These are phyloP conservation scores for Stenurella melanura DNA, from an alignment of 2,888 invertebrate species.

Conservation along the genomic window DNA sequence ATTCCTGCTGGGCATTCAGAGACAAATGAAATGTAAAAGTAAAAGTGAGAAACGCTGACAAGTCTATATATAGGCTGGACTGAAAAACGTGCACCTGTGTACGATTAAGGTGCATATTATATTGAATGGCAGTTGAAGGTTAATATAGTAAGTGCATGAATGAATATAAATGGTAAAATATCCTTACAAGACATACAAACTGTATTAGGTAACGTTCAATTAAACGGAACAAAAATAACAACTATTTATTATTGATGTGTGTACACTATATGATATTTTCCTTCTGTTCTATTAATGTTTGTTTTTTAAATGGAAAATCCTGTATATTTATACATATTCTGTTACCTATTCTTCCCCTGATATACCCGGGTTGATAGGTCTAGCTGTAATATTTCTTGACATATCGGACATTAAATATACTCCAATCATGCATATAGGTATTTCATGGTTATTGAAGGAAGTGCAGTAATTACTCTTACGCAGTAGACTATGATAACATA, in stretches of 20 bases:
- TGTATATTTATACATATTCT: too few relatives aligned
- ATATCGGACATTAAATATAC: too few relatives aligned
- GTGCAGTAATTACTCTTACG: too few relatives aligned
- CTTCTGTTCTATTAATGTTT: too few relatives aligned
- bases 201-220: neutral
- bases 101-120: conserved; percentile 13
- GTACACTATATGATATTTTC: too few relatives aligned
- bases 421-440: too few relatives aligned
- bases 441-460: too few relatives aligned
- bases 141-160: conserved; percentile 1
- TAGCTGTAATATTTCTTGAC: too few relatives aligned
- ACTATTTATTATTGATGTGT: neutral
- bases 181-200: neutral
- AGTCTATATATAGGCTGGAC: neutral
- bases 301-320: too few relatives aligned
- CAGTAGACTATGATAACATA: too few relatives aligned
- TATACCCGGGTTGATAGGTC: too few relatives aligned
- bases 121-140: conserved; percentile 13
- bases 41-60: conserved; percentile 15
- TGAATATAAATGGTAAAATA: neutral
- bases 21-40: conserved; percentile 1
- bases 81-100: conserved; percentile 20
- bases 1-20: neutral
- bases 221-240: neutral
- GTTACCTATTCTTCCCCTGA: too few relatives aligned